Base-by-base conservation (phyloP, 2,797 vertebrate species). In the Phylloscopus collybita region DNA sequence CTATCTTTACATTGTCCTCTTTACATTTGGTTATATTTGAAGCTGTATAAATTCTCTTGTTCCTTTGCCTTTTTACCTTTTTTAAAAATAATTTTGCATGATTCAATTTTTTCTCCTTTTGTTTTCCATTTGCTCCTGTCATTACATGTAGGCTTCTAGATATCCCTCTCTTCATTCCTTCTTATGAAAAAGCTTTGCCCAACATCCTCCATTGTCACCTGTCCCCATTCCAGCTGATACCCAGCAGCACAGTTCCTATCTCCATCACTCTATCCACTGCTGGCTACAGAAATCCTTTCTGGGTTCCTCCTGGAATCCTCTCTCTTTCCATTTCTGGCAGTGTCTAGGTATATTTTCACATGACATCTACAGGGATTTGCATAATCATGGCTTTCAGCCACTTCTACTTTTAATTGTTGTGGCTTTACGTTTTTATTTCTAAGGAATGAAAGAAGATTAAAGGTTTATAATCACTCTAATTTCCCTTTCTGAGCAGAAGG, bases 391-490 rank as follows among this genome's bases (percentile, higher is more conserved):
- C 69, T 96, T 93, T 96, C 90, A 96, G 89, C 65, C 57, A 69
- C 66, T 57, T 92, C 62, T 88, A 57, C 50, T 42, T 93, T 88
- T 90, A 95, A 91, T 82, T 92, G 64, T 44, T 90, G 92, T 80
- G 87, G 72, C 50, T 96, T 94, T 91, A 32, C 91, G 88, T 75
- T 97, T 96, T 95, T 88, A 88, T 91, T 95, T 96, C 86, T 92
- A 86, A 81, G 79, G 59, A 96, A 92, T 73, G 75, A 95, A 94
- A 92, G 73, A 95, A 97, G 36, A 96, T 86, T 93, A 86, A 61
- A 69, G 86, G 69, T 94, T 96, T 95, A 91, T 93, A 95, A 97
- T 95, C 57, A 90, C 91, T 82, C 92, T 84, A 64, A 95, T 96
- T 96, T 94, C 93, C 93, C 92, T 67, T 93, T 94, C 76, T 80